Evolutionary conservation across 2,797 vertebrate genomes (phyloP).

Genomic region (Neosilurus mollespiculum): DNA sequence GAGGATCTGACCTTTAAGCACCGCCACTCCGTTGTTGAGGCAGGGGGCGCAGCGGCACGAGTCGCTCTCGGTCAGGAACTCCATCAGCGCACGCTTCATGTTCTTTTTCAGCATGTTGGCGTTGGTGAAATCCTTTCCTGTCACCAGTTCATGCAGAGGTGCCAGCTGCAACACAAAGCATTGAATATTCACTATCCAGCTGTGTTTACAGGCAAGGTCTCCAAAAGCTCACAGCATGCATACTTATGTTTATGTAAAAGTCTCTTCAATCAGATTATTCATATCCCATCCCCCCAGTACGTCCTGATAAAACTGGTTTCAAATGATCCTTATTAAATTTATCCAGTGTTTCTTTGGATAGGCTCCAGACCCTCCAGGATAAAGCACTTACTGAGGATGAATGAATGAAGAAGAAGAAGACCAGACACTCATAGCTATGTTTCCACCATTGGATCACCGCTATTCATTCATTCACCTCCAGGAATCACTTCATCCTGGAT

Average conservation of each 20-base stretch:
- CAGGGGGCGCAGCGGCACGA: conserved; percentile 85
- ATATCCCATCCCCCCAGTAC: neutral
- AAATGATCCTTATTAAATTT: neutral
- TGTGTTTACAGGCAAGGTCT: neutral
- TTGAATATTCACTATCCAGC: neutral
- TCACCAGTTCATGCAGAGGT: conserved; percentile 85
- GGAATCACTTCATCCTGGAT: no score
- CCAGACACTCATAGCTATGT: no score
- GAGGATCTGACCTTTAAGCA: conserved; percentile 79
- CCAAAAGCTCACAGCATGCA: neutral
- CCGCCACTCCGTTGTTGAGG: conserved; percentile 81
- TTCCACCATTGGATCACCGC: neutral
- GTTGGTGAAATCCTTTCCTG: conserved; percentile 73
- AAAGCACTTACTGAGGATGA: neutral
- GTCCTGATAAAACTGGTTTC: neutral
- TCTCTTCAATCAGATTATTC: neutral
- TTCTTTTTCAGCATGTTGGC: conserved; percentile 76
- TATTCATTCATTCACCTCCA: neutral
- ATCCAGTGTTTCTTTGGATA: neutral
- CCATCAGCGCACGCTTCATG: conserved; percentile 78
- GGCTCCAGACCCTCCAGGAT: neutral
- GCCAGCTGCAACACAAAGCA: conserved; percentile 67
- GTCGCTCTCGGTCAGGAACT: conserved; percentile 81
- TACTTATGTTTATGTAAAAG: neutral
- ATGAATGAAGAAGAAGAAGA: neutral